Evolutionary conservation across 2,888 invertebrate genomes (phyloP), one percentile per base, ranked within the genome.

Genomic region (Amblyteles armatorius): DNA sequence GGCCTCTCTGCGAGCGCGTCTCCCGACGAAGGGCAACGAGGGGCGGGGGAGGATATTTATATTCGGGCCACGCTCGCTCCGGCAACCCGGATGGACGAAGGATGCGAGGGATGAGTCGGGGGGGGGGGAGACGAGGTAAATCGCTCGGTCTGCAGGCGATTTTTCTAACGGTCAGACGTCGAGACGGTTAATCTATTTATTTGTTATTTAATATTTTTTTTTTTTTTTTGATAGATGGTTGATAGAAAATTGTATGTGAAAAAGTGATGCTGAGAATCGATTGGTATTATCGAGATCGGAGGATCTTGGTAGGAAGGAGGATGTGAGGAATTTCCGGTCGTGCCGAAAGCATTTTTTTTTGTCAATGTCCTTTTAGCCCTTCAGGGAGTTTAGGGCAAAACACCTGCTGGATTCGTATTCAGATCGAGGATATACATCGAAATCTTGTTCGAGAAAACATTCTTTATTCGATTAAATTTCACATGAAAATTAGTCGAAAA

Each of bases 41-140:
- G 76, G 79, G 69, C 40, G 65, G 29, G 73, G 71, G 78, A 76
- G 33, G 79, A 82, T 79, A 91, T 92, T 93, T 92, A 92, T 91
- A 92, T 90, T 90, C 92, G 88, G 90, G 88, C 90, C 93, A 92
- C 93, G 93, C 92, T 90, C 90, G 69, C 82, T 78, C 82, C 73
- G 76, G 68, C 82, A 81, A 55, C 65, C 85, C 82, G 68, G 87
- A 87, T 87, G 79, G 83, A 87, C 79, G 79, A 82, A 83, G 77
- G 50, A 82, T 79, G 67, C 16, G 44, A 29, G 48, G 44, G 57
- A 52, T 76, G 71, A 76, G 74, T 55, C 76, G 69, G 69, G 26
- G 52, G 40, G 36, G 68, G 79, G 82, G 60, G 79, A 79, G 79
- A 63, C 16, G 71, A 19, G 78, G 78, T 79, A 77, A 63, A 69